These are phyloP conservation scores for Deladenus siricidicola DNA, from an alignment of 2,888 invertebrate species.

Conservation along the genomic window DNA sequence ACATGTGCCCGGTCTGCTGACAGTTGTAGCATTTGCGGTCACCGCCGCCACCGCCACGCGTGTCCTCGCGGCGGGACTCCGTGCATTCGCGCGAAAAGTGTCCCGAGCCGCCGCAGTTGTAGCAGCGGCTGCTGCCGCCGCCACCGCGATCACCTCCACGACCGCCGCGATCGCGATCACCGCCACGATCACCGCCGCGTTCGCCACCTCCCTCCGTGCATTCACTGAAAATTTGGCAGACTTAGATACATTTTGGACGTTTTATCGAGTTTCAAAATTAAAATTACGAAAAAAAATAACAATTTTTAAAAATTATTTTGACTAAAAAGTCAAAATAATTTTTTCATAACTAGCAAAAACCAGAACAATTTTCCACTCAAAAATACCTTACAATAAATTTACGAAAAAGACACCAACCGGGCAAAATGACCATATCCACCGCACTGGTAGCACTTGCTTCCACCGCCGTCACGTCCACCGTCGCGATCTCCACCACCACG, in stretches of 20 bases:
- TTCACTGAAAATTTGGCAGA: slow-evolving; percentile 23
- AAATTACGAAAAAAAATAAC: background rate
- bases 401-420: slow-evolving; percentile 23
- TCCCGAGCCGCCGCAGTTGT: slow-evolving; percentile 39
- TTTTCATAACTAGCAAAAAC: too few species aligned
- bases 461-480: slow-evolving; percentile 16
- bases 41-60: slow-evolving; percentile 20
- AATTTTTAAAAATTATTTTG: background rate
- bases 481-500: slow-evolving; percentile 3
- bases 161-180: slow-evolving; percentile 16
- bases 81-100: slow-evolving; percentile 46
- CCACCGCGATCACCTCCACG: slow-evolving; percentile 1
- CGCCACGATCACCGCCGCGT: slow-evolving; percentile 17
- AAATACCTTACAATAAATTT: too few species aligned
- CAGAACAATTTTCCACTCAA: too few species aligned
- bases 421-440: slow-evolving; percentile 44
- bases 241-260: background rate
- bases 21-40: slow-evolving; percentile 46
- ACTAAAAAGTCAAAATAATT: too few species aligned
- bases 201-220: slow-evolving; percentile 35
- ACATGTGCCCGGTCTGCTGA: slow-evolving; percentile 16
- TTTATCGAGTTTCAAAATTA: background rate
- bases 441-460: slow-evolving; percentile 40
- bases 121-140: slow-evolving; percentile 24
- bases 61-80: slow-evolving; percentile 6